Evolutionary conservation across 1,140 invertebrate genomes (phyloP).

Genomic region (Drosophila willistoni): DNA sequence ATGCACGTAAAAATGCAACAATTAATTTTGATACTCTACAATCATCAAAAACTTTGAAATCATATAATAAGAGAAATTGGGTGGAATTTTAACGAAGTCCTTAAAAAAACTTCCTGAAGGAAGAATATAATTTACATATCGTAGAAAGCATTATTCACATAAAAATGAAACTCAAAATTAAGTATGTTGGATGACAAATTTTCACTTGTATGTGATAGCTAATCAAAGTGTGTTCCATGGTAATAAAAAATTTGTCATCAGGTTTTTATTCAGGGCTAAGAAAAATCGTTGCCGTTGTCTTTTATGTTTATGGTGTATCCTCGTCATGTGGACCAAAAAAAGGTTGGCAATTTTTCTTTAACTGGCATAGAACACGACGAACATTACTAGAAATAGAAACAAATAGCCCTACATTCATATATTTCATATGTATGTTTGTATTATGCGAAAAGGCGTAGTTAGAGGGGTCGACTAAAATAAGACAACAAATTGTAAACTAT

Average conservation of each 20-base stretch:
- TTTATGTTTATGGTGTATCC: conserved; percentile 32
- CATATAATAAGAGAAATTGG: no score
- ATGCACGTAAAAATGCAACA: no score
- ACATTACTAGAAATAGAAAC: conserved; percentile 42
- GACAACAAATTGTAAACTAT: background rate
- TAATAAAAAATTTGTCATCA: conserved; percentile 49
- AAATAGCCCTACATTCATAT: conserved; percentile 10
- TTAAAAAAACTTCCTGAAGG: no score
- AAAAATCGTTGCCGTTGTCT: background rate
- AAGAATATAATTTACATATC: background rate
- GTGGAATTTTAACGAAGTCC: no score
- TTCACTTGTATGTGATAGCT: background rate
- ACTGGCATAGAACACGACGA: conserved; percentile 39
- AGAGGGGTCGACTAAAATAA: background rate
- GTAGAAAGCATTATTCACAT: background rate
- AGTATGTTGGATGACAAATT: background rate
- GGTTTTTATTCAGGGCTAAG: background rate
- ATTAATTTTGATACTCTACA: no score
- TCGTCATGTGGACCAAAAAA: conserved; percentile 39
- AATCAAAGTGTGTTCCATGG: background rate
- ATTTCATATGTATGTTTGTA: background rate
- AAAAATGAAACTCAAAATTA: background rate
- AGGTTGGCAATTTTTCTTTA: conserved; percentile 48
- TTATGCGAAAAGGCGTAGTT: background rate
- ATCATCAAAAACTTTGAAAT: no score